Base-by-base conservation (phyloP, 2,888 invertebrate species). In the Priocnemis perturbator region DNA sequence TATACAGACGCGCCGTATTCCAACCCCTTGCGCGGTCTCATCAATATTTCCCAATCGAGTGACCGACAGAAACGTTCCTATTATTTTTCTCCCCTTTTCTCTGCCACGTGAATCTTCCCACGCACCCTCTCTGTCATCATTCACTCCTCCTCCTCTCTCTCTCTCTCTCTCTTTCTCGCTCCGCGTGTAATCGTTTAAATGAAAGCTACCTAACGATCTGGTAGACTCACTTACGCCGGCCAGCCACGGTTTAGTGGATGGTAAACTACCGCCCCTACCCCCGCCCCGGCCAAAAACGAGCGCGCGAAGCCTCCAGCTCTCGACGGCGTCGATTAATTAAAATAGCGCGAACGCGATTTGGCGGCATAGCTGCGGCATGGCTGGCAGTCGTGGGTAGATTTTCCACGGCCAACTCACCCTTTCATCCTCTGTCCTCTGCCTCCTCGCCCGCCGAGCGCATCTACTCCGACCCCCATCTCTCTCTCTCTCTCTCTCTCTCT, bases 271-370 rank as follows among this genome's bases (percentile, higher is more conserved):
- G 30, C 30, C 19, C 14, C 60, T 5, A 3, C 15, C 7, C 3
- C 20, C 53, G 11, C 53, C 23, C 3, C 59, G 21, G 7, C 11
- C 37, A 37, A 37, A 37, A 37, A 26, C 26, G 30, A 26, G 30
- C 57, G 44, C 26, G 19, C 26, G 26, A 47, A 19, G 17, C 19
- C 50, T 11, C n/a, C 26, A 17, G 52, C 57, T 57, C 57, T 21
- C 17, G 61, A 64, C 69, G 71, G 75, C 81, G 81, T 85, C 84
- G 85, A 87, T 86, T 86, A 87, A 86, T 87, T 86, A 87, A 87
- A 86, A 86, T 84, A 86, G 84, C 86, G 81, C 74, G 80, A 85
- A 81, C 78, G 76, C 84, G 86, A 87, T 87, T 87, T 87, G 81
- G 81, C 80, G 82, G 82, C 83, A 86, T 85, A 85, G 83, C 86